Evolutionary conservation across 2,113 vertebrate genomes (phyloP).

Genomic region (Melanerpes formicivorus): DNA sequence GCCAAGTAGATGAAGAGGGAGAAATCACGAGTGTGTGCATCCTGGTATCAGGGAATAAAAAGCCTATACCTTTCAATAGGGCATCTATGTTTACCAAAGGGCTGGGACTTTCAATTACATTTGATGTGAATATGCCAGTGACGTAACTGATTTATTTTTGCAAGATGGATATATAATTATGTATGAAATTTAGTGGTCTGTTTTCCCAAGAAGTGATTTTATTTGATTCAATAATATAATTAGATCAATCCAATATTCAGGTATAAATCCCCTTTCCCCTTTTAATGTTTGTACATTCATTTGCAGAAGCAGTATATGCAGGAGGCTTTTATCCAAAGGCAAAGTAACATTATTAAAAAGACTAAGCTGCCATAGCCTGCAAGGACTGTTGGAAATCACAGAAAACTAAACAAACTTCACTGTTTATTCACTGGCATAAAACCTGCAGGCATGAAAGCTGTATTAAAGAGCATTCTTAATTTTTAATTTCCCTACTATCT

Average conservation of each 20-base stretch:
- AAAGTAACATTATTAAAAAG: constrained; percentile 60
- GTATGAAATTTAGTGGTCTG: neutral
- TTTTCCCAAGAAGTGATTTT: neutral
- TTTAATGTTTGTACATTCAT: constrained; percentile 44
- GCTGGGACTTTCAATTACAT: neutral
- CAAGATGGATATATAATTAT: neutral
- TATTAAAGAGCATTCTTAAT: neutral
- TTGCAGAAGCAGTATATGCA: neutral
- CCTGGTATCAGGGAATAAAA: neutral
- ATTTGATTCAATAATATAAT: constrained; percentile 6
- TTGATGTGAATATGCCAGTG: neutral
- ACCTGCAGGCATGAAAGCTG: neutral
- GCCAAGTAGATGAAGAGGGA: neutral
- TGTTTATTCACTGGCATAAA: constrained; percentile 6
- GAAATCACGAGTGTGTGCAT: neutral
- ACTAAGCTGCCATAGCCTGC: constrained; percentile 9
- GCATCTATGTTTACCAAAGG: neutral
- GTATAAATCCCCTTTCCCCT: constrained; percentile 31
- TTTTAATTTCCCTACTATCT: neutral
- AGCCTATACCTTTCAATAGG: neutral
- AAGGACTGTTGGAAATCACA: constrained; percentile 26
- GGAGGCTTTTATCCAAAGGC: constrained; percentile 39
- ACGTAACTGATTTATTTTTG: neutral
- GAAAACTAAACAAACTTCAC: constrained; percentile 26
- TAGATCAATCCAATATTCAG: constrained; percentile 25